Conservation (phyloP, 37 sponge, comb jelly and placozoan species). For the Dysidea cf. avara region DNA sequence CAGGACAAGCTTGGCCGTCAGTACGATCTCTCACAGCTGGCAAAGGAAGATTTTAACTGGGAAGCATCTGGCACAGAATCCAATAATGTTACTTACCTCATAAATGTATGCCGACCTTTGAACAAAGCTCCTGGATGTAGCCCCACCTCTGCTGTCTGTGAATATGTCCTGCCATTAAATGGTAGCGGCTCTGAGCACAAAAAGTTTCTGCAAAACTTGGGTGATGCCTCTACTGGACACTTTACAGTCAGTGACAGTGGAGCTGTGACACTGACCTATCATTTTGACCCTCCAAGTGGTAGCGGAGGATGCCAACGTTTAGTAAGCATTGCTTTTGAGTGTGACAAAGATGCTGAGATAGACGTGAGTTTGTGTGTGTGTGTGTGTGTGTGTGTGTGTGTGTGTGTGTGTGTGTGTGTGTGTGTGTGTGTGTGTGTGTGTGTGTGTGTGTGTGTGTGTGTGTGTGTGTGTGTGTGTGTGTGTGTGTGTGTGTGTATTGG, state of each 20-base stretch:
- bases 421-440: too few species aligned
- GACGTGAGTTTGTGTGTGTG: too few species aligned
- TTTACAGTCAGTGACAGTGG: too few species aligned
- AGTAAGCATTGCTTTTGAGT: too few species aligned
- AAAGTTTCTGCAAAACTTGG: constrained; percentile 3
- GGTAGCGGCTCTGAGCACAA: constrained; percentile 15
- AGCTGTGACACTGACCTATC: too few species aligned
- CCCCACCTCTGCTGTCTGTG: constrained; percentile 51
- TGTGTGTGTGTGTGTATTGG: background rate
- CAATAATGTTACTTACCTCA: constrained; percentile 34
- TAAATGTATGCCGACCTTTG: constrained; percentile 72
- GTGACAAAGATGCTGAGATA: too few species aligned
- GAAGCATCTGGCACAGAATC: constrained; percentile 24
- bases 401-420: too few species aligned
- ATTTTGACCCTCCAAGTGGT: too few species aligned
- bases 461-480: background rate
- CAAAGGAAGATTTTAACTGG: constrained; percentile 42
- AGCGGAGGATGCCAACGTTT: too few species aligned
- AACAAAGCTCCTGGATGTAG: constrained; percentile 37
- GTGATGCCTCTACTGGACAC: constrained; percentile 22
- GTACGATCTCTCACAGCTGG: constrained; percentile 50
- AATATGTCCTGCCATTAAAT: background rate
- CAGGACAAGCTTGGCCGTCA: background rate
- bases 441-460: background rate
- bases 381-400: too few species aligned